Base-by-base conservation (phyloP, 2,888 invertebrate genomes). In the Seira musarum region DNA sequence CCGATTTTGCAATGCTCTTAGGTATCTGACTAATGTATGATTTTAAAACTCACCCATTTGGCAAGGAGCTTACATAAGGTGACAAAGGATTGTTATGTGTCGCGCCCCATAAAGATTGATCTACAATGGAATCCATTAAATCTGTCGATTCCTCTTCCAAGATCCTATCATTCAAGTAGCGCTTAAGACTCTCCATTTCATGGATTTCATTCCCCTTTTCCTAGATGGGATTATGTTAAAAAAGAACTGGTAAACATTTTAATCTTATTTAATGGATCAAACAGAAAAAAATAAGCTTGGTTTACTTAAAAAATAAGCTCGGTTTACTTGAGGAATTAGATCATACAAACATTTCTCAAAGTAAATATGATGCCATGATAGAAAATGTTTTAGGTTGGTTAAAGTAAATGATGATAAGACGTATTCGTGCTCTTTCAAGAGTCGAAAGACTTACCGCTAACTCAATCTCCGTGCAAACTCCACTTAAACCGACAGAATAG, bases 391-490 rank as follows among this genome's bases (percentile, higher is more conserved):
- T n/a, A n/a, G n/a, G n/a, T n/a, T n/a, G n/a, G n/a, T n/a, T n/a
- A n/a, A n/a, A n/a, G n/a, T n/a, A n/a, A n/a, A n/a, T n/a, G n/a
- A n/a, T 8, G 8, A 13, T 60, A 13, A 60, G 19, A 22, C 22
- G 10, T 5, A 24, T 64, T 17, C 24, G 24, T 22, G 22, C 13
- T 64, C 17, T 10, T 64, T n/a, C 17, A 21, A 57, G 21, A 63
- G 13, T 19, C 35, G 2, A 1, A 0, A 71, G 13, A 6, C 19
- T 19, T 65, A 72, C 68, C 46, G 35, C 68, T n/a, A 71, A n/a
- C 17, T 79, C 85, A 6, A 80, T 53, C n/a, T 84, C 83, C 66
- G 75, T 81, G 64, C 85, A 85, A 72, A 85, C 80, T 3, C 84
- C 85, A 64, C 60, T 83, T 13, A 85, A 40, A 10, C 80, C 64